Evolutionary conservation across 2,888 invertebrate genomes (phyloP).

Genomic region (Sericinus montela): DNA sequence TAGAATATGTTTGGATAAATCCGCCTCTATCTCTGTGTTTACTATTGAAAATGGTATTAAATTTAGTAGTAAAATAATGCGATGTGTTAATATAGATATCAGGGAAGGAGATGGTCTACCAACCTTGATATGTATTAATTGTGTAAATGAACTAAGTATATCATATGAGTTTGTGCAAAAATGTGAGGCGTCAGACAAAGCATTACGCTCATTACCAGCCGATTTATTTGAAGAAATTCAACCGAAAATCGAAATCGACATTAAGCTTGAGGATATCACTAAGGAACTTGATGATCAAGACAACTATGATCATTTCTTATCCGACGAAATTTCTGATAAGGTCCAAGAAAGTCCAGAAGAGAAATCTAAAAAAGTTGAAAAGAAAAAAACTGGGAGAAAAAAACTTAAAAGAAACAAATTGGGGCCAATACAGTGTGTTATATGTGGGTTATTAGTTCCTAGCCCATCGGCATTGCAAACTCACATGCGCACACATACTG

Average conservation of each 20-base stretch:
- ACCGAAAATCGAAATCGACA: constrained; percentile 24
- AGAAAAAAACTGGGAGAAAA: constrained; percentile 25
- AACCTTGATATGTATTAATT: constrained; percentile 49
- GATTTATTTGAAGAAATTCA: constrained; percentile 27
- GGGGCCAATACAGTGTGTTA: constrained; percentile 50
- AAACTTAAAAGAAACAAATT: constrained; percentile 34
- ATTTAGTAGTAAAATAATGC: constrained; percentile 53
- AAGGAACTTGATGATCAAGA: constrained; percentile 32
- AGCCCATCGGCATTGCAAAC: constrained; percentile 56
- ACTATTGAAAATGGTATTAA: constrained; percentile 45
- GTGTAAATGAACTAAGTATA: constrained; percentile 46
- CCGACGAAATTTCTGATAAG: constrained; percentile 7
- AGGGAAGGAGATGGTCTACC: constrained; percentile 58
- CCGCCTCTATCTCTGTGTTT: constrained; percentile 52
- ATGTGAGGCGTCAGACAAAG: constrained; percentile 56
- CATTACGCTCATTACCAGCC: constrained; percentile 42
- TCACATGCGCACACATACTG: constrained; percentile 64
- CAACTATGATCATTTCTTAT: constrained; percentile 19
- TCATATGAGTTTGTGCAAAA: constrained; percentile 54
- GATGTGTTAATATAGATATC: constrained; percentile 49
- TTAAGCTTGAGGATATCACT: constrained; percentile 35
- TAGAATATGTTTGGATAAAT: constrained; percentile 56
- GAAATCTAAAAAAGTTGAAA: constrained; percentile 25
- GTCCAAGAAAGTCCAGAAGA: constrained; percentile 3
- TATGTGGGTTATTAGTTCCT: constrained; percentile 48